Evolutionary conservation across 2,113 vertebrate species (phyloP).

Genomic region (Aplodontia rufa): DNA sequence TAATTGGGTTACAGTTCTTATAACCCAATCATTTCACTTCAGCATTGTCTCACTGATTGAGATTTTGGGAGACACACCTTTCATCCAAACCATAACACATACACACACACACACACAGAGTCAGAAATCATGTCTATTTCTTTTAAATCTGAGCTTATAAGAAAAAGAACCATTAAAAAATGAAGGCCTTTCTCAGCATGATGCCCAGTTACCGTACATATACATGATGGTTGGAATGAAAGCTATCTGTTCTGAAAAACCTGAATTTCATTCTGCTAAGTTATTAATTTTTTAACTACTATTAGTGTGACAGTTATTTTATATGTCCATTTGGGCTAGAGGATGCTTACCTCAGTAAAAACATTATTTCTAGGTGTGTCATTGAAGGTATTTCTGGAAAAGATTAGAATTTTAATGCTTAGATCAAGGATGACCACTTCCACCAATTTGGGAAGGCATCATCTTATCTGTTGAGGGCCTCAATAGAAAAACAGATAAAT

Average conservation of each 20-base stretch:
- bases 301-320: background rate
- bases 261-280: slow-evolving; percentile 13
- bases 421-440: background rate
- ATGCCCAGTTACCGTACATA: background rate
- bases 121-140: background rate
- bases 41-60: too few relatives aligned
- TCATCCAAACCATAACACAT: too few relatives aligned
- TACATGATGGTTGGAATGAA: background rate
- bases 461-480: background rate
- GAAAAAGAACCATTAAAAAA: background rate
- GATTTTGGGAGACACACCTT: too few relatives aligned
- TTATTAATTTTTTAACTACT: background rate
- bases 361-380: background rate
- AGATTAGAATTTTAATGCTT: background rate
- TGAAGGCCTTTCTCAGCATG: background rate
- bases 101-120: background rate
- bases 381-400: background rate
- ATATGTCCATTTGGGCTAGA: background rate
- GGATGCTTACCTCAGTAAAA: background rate
- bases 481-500: background rate
- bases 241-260: background rate
- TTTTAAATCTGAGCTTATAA: background rate
- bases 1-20: too few relatives aligned
- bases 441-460: background rate
- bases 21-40: too few relatives aligned